Base-by-base conservation (phyloP, 2,113 vertebrate species). In the Synodontis membranacea region DNA sequence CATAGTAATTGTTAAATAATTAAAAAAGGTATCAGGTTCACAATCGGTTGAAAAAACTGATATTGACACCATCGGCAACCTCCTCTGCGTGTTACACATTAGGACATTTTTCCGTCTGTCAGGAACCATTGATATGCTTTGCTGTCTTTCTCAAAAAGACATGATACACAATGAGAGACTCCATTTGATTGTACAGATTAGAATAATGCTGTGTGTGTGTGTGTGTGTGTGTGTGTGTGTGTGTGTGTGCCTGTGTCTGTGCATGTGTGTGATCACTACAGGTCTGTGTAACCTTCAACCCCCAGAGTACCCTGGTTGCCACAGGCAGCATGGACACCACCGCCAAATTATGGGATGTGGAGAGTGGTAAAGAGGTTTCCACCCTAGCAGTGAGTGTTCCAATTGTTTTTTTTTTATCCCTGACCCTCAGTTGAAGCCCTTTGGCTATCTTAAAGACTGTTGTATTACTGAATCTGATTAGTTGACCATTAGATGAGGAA, bases 241-340 rank as follows among this genome's bases (percentile, higher is more conserved):
- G 31, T 66, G 31, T 66, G n/a, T 81, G 7, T 72, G 39, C 46
- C 15, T 64, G 6, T 82, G 25, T 60, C 9, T 80, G 58, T 86
- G 25, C 83, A 12, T 72, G 31, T 85, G 8, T 83, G 14, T 87
- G 56, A 83, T 8, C 89, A 76, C 15, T 83, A 82, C 91, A 99
- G 98, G 96, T 99, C 11, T 99, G 98, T 88, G 91, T 99, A 83
- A 94, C 97, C 0, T 99, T 99, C 93, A 98, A 97, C 90, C 97
- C 95, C 85, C 97, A 98, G 93, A 99, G 97, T 90, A 97, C 97
- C 0, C 64, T 98, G 74, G 94, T 99, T 91, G 98, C 97, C 68
- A 99, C 97, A 39, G 98, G 97, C 86, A 99, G 98, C 88, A 97
- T 98, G 97, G 98, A 98, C 70, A 93, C 93, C 66, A 97, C 94